These are phyloP conservation scores for Drosophila gaucha DNA, from an alignment of 2,888 invertebrate species.

Conservation along the genomic window DNA sequence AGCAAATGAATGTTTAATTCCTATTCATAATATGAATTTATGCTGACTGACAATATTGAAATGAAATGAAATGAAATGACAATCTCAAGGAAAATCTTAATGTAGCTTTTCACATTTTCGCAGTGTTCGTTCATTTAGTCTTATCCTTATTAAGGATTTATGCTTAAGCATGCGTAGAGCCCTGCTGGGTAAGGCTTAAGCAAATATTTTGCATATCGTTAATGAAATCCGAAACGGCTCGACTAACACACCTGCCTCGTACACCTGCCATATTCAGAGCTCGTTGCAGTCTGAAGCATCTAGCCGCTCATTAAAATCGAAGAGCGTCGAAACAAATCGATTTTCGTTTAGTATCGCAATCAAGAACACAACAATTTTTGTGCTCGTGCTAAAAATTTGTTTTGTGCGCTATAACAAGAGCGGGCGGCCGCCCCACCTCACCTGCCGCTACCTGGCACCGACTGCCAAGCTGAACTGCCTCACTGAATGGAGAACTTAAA, in stretches of 20 bases:
- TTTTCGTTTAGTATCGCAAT: conserved; percentile 80
- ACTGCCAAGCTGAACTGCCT: conserved; percentile 15
- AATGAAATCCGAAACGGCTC: conserved; percentile 52
- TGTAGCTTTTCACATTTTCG: not conserved
- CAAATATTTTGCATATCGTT: conserved; percentile 58
- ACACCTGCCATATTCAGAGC: conserved; percentile 1
- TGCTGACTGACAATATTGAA: not conserved
- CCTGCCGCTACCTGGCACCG: not conserved
- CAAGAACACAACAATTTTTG: conserved; percentile 70
- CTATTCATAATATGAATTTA: too few species aligned
- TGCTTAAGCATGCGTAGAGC: conserved; percentile 1
- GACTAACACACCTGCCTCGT: not conserved
- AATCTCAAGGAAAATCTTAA: conserved; percentile 13
- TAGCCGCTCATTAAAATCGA: conserved; percentile 66
- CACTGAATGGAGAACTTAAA: conserved; percentile 76
- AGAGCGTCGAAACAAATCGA: conserved; percentile 69
- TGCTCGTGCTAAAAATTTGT: conserved; percentile 77
- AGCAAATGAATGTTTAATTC: too few species aligned
- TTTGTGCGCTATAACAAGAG: conserved; percentile 76
- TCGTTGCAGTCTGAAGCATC: conserved; percentile 41
- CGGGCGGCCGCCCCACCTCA: not conserved
- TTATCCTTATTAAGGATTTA: conserved; percentile 15
- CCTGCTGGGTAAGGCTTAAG: conserved; percentile 1
- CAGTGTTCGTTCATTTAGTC: not conserved
- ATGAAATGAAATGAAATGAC: not conserved